Base-by-base conservation (phyloP, 1,140 invertebrate species). In the Drosophila nikananu region DNA sequence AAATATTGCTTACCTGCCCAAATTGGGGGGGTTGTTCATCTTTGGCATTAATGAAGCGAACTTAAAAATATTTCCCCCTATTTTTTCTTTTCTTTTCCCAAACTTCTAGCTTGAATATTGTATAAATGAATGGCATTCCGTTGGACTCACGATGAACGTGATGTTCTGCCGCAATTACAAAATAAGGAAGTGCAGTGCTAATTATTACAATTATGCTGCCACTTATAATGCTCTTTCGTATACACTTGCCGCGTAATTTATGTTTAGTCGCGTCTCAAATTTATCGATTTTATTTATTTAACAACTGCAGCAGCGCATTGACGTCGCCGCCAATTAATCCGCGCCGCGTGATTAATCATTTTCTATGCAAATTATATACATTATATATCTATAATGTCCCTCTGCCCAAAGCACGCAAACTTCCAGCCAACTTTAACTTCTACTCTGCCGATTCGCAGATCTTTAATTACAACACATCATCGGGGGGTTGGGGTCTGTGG, bases 361-460 rank as follows among this genome's bases (percentile, higher is more conserved):
- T 78, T 64, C 60, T 78, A 79, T 79, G 76, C 75, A 78, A 79
- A 79, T 78, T 78, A 78, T 78, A 77, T 49, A 37, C 27, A 27
- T 37, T 32, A 37, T 15, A 37, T 37, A 8, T 46, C 44, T 10
- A 25, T 25, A 41, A 49, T 39, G n/a, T 57, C 49, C 39, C 23
- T 25, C 23, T 25, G 25, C 21, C 27, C 32, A 21, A 42, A 37
- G 37, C 74, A 76, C 74, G 72, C 72, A 21, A 73, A 30, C 70
- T 72, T 71, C 23, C 19, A 12, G 3, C 52, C 12, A 39, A 41
- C 49, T 54, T 23, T 17, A 46, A 48, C 25, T 48, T 46, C 8
- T 13, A 65, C 44, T 58, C 55, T 64, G 37, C 8, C 27, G 44
- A 13, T 66, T 17, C 52, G 52, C 32, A 52, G 54, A 73, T 73